Evolutionary conservation across 2,888 invertebrate species (phyloP).

Genomic region (Sinopyrophorus schimmeli): DNA sequence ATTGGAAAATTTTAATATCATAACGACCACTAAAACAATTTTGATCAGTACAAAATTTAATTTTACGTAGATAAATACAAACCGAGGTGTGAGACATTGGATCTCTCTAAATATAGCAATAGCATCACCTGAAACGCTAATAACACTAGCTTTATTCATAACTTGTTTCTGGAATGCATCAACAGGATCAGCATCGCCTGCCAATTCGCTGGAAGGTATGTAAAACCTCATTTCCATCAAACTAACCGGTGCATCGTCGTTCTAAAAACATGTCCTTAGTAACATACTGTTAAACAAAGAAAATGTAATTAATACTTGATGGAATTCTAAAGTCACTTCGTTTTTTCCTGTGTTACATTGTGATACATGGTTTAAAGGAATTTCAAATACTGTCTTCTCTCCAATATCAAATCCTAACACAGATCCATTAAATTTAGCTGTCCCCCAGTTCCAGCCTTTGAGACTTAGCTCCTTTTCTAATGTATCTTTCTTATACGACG

Average conservation of each 20-base stretch:
- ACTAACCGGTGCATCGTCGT: constrained; percentile 97
- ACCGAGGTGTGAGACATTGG: constrained; percentile 98
- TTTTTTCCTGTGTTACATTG: constrained; percentile 96
- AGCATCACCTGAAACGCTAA: constrained; percentile 96
- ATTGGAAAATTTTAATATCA: constrained; percentile 91
- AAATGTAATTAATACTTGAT: constrained; percentile 67
- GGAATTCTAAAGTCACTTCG: constrained; percentile 97
- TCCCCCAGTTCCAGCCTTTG: constrained; percentile 99
- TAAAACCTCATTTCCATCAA: constrained; percentile 98
- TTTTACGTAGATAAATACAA: constrained; percentile 22
- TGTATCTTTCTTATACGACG: constrained; percentile 83
- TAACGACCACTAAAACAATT: constrained; percentile 94
- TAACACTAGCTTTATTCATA: constrained; percentile 96
- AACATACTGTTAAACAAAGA: not conserved
- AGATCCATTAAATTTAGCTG: constrained; percentile 89
- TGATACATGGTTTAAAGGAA: constrained; percentile 93
- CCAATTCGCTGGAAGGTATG: constrained; percentile 88
- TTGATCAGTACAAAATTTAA: constrained; percentile 4
- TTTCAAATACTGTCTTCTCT: constrained; percentile 86
- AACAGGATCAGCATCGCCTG: constrained; percentile 87
- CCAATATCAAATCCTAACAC: constrained; percentile 85
- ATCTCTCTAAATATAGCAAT: constrained; percentile 96
- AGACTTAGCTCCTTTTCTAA: constrained; percentile 89
- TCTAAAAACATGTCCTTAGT: constrained; percentile 61
- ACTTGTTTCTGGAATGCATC: constrained; percentile 98